phyloP scores from a whole-genome alignment of 2,888 invertebrate genomes.

The Mesochorus sp. region DNA sequence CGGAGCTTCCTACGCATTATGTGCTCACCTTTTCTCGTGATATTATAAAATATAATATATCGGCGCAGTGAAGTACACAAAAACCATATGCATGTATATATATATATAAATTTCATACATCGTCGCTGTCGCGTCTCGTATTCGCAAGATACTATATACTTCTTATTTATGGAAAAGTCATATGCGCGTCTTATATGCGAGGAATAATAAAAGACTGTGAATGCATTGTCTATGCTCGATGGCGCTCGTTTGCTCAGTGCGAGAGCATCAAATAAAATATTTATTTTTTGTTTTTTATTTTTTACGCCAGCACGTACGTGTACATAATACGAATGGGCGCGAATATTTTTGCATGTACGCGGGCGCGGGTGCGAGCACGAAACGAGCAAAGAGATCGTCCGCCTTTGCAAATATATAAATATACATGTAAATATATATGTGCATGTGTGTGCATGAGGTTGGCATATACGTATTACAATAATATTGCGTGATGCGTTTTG shows the following conservation, averaged over 20 bases:
- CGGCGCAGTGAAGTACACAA: conserved; percentile 6
- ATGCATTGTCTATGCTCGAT: conserved; percentile 43
- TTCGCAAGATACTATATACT: conserved; percentile 32
- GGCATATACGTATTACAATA: conserved; percentile 14
- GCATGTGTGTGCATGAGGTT: neutral
- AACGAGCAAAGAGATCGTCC: conserved; percentile 14
- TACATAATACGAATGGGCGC: neutral
- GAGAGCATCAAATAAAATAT: conserved; percentile 13
- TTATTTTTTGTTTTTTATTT: conserved; percentile 16
- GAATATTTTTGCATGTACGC: conserved; percentile 10
- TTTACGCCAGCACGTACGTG: conserved; percentile 7
- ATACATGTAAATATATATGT: neutral
- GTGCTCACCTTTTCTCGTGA: conserved; percentile 18
- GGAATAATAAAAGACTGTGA: conserved; percentile 20
- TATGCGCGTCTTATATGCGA: neutral
- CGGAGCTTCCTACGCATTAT: conserved; percentile 53
- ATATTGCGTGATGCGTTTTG: conserved; percentile 41
- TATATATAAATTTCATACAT: neutral
- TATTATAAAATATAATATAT: conserved; percentile 28
- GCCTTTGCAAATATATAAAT: conserved; percentile 28
- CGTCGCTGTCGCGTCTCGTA: conserved; percentile 17
- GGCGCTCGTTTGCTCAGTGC: conserved; percentile 16
- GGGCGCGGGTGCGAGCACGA: conserved; percentile 15
- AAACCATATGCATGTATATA: conserved; percentile 12
- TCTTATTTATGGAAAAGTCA: conserved; percentile 48